Evolutionary conservation across 2,113 vertebrate species (phyloP), one percentile per base, ranked within the genome.

Genomic region (Oostethus manadensis): DNA sequence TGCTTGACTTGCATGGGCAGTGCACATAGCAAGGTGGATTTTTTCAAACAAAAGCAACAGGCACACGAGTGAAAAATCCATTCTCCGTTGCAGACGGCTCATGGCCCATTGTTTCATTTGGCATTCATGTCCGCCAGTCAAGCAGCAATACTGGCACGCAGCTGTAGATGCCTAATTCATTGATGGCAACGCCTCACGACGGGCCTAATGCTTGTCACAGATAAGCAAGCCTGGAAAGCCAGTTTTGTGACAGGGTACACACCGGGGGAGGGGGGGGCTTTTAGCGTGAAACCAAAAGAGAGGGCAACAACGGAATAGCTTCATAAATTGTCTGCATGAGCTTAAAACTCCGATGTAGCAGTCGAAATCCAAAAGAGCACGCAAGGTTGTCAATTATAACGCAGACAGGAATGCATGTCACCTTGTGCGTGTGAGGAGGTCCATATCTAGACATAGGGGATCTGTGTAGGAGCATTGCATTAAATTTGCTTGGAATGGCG

Each of bases 161-260:
- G 51, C 23, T 23, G 40, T 65, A 42, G 62, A 60, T 29, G 64
- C 53, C 51, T 63, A 22, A 45, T 68, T 76, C 73, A 78, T 64
- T 56, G 62, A 73, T 62, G 33, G 6, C 33, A 45, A 74, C 61
- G 63, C 35, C 53, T 55, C 53, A 51, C 23, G 61, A 70, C 62
- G 62, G 38, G 62, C 35, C 62, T 29, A 21, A 17, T 56, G 50
- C 64, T 44, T 51, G 62, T 63, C 70, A 21, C 23, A 54, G 64
- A 81, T 59, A 70, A 68, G 61, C 64, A 62, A 14, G 43, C 73
- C 60, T 50, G n/a, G 51, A 64, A 60, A 58, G 64, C 62, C 38
- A 51, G 56, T 38, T 60, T 50, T 33, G 35, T 54, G 42, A 69
- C 29, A 76, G 66, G 0, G 62, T 35, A 45, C 48, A 29, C 29